These are phyloP conservation scores for Pantherophis vulpinus DNA, from an alignment of 2,797 vertebrate species.

Conservation along the genomic window DNA sequence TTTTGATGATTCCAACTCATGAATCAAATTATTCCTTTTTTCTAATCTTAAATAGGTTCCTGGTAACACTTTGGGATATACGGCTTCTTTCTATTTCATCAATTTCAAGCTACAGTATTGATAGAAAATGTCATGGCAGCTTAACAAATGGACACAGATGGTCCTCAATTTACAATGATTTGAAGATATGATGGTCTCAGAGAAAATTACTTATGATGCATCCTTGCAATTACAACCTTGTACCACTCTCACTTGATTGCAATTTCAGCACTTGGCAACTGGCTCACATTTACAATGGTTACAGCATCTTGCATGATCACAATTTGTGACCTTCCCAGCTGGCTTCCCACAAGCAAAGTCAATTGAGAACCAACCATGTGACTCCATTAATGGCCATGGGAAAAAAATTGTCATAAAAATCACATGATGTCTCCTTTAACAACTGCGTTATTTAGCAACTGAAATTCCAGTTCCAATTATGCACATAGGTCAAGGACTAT, in stretches of 20 bases:
- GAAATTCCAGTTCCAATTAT: neutral
- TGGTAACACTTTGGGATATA: neutral
- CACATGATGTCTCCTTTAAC: neutral
- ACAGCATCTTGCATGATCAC: neutral
- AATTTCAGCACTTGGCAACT: neutral
- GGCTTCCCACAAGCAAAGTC: neutral
- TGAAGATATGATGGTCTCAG: neutral
- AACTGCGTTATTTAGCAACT: neutral
- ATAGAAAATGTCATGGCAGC: neutral
- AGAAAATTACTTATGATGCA: neutral
- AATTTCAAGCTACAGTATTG: neutral
- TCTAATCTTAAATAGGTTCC: neutral
- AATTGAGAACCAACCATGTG: neutral
- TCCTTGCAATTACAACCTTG: neutral
- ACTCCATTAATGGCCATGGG: neutral
- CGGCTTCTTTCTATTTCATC: neutral
- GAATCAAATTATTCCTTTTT: neutral
- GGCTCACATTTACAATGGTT: neutral
- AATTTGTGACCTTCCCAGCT: neutral
- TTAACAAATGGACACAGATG: neutral
- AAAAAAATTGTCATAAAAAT: neutral
- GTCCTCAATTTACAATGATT: neutral
- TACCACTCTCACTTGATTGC: neutral
- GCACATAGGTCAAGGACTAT: neutral
- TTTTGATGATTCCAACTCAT: conserved; percentile 9